phyloP scores from a whole-genome alignment of 2,113 vertebrate genomes.

The Merops nubicus region DNA sequence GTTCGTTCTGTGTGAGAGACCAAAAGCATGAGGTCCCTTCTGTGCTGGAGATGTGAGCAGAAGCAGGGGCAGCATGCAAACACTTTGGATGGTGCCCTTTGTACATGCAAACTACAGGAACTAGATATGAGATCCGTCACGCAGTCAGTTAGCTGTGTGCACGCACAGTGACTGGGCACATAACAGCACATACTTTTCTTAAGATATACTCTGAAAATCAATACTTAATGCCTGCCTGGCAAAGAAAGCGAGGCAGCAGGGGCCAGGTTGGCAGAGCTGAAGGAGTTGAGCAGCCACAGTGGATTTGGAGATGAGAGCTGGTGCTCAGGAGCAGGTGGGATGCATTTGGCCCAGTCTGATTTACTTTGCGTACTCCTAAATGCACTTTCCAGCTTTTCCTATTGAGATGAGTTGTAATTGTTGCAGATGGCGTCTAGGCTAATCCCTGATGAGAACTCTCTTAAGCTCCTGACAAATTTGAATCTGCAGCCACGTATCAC shows the following conservation, averaged over 20 bases:
- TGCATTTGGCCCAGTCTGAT: not conserved
- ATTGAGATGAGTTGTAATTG: conserved; percentile 20
- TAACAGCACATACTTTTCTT: not conserved
- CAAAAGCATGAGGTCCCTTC: not conserved
- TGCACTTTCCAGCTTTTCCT: not conserved
- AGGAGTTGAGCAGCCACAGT: not conserved
- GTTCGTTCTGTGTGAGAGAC: not conserved
- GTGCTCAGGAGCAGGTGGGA: not conserved
- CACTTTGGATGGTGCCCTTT: not conserved
- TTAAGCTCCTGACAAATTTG: not conserved
- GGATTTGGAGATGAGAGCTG: not conserved
- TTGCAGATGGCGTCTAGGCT: not conserved
- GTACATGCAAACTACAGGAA: not conserved
- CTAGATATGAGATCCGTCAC: not conserved
- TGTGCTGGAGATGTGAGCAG: not conserved
- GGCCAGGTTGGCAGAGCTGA: not conserved
- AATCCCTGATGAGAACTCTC: conserved; percentile 19
- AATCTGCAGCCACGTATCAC: not conserved
- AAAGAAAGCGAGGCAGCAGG: not conserved
- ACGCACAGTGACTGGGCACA: not conserved
- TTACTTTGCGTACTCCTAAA: not conserved
- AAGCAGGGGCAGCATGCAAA: not conserved
- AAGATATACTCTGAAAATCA: not conserved
- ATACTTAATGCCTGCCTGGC: not conserved
- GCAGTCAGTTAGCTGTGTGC: not conserved